Evolutionary conservation across 2,797 vertebrate species (phyloP).

Genomic region (Pempheris klunzingeri): DNA sequence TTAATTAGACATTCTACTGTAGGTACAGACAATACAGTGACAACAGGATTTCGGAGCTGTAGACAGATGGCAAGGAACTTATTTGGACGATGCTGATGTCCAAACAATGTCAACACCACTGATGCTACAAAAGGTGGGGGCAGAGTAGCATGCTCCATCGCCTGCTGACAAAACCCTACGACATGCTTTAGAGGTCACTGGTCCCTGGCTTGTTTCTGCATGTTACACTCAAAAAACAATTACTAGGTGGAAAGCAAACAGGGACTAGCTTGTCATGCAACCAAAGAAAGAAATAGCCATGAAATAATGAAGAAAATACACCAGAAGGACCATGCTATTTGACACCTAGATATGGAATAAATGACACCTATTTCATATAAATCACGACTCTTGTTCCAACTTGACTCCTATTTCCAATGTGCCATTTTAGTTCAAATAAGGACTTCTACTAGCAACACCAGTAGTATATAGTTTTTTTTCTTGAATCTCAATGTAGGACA

Average conservation of each 20-base stretch:
- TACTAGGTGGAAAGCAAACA: constrained; percentile 1
- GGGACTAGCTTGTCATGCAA: constrained; percentile 11
- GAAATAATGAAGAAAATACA: constrained; percentile 30
- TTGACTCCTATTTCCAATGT: constrained; percentile 22
- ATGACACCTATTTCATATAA: constrained; percentile 48
- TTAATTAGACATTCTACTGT: constrained; percentile 39
- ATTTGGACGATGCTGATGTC: constrained; percentile 11
- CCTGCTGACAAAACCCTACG: constrained; percentile 20
- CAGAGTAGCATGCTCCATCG: constrained; percentile 8
- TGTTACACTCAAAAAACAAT: constrained; percentile 14
- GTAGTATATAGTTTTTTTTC: background rate
- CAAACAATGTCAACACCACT: background rate
- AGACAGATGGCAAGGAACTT: constrained; percentile 11
- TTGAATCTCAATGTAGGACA: constrained; percentile 7
- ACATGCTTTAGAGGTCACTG: background rate
- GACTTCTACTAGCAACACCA: background rate
- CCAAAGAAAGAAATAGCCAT: constrained; percentile 26
- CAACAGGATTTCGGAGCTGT: constrained; percentile 10
- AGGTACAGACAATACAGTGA: background rate
- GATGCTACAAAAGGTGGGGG: constrained; percentile 15
- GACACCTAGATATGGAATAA: constrained; percentile 47
- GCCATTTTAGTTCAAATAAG: constrained; percentile 34
- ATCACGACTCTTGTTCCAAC: constrained; percentile 37
- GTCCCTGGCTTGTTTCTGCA: constrained; percentile 22
- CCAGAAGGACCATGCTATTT: constrained; percentile 2